A percentile compares a stretch with the other conserved stretches of the same genome.
Evolutionary conservation across 2,113 vertebrate genomes (phyloP).

Genomic region (Ovis aries): ARS-UI_Ramb_v3.0 NC_056058.1:89915501-89916000

Average conservation of each 20-base stretch:
- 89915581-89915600: too few species aligned
- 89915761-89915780: not conserved
- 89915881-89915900: not conserved
- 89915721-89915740: not conserved
- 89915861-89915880: not conserved
- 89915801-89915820: not conserved
- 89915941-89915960: too few species aligned
- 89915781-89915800: not conserved
- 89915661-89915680: not conserved
- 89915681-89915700: not conserved
- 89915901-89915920: not conserved
- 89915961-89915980: not conserved
- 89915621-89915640: not conserved
- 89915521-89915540: too few species aligned
- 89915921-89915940: too few species aligned
- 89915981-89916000: not conserved
- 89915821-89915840: not conserved
- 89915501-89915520: too few species aligned
- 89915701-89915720: not conserved
- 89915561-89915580: too few species aligned
- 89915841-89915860: not conserved
- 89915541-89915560: too few species aligned
- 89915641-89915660: not conserved
- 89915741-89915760: not conserved
- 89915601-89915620: too few species aligned